A percentile compares a stretch with the other conserved stretches of the same genome.
These are phyloP conservation scores for Caenorhabditis zanzibari DNA, from an alignment of 2,888 invertebrate genomes.

Conservation along the genomic window DNA sequence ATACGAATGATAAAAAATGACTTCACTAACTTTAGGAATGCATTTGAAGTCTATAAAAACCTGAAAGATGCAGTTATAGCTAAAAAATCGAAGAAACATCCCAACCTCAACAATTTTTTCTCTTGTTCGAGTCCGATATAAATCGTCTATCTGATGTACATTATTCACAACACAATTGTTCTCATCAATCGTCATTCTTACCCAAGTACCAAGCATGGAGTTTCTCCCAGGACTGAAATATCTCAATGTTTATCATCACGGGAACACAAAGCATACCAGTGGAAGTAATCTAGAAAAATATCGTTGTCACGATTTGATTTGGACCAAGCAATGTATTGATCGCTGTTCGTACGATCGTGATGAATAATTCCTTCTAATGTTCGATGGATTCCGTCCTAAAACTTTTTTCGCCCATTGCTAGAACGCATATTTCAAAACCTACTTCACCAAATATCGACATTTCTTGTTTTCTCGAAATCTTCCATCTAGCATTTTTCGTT, in stretches of 20 bases:
- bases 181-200: background rate
- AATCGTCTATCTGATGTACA: background rate
- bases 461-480: background rate
- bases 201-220: conserved; percentile 2
- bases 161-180: background rate
- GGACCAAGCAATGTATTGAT: conserved; percentile 14
- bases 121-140: background rate
- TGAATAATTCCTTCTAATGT: conserved; percentile 17
- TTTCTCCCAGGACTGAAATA: background rate
- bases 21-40: background rate
- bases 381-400: background rate
- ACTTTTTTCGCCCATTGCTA: background rate
- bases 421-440: background rate
- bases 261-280: background rate
- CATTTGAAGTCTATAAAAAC: background rate
- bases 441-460: background rate
- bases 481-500: background rate
- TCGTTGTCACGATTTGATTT: background rate
- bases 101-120: background rate
- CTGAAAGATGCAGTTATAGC: background rate
- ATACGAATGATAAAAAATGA: background rate
- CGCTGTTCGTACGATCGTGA: background rate
- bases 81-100: background rate
- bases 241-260: background rate
- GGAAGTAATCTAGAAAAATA: background rate